Conservation (phyloP, 2,888 invertebrate species). For the Seira sanloemensis region DNA sequence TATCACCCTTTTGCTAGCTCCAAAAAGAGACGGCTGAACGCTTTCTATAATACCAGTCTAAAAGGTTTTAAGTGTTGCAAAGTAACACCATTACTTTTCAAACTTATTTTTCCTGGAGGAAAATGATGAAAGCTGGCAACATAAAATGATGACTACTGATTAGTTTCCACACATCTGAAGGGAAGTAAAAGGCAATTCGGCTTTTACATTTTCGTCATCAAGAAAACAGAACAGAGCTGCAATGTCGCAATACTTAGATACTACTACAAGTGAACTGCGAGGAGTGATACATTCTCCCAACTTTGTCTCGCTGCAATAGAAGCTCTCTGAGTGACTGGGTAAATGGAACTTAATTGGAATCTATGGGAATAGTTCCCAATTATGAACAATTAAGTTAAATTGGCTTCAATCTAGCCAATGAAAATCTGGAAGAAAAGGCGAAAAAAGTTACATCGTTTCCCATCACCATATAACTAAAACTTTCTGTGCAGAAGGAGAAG, state of each 20-base stretch:
- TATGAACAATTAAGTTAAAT: conserved; percentile 73
- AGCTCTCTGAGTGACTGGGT: conserved; percentile 55
- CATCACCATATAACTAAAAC: not conserved
- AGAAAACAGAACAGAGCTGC: conserved; percentile 18
- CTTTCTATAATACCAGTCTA: not conserved
- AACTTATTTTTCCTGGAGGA: not conserved
- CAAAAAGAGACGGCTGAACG: too few relatives aligned
- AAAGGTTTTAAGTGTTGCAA: not conserved
- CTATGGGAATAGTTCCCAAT: conserved; percentile 73
- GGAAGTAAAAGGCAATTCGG: not conserved
- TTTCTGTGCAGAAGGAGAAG: not conserved
- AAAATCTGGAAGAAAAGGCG: conserved; percentile 53
- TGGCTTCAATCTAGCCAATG: conserved; percentile 73
- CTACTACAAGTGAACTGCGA: not conserved
- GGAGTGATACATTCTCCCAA: not conserved
- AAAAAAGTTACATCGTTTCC: conserved; percentile 20
- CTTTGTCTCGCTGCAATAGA: not conserved
- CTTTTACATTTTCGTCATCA: conserved; percentile 23
- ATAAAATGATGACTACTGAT: conserved; percentile 25
- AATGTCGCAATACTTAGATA: too few relatives aligned
- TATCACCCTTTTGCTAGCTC: too few relatives aligned
- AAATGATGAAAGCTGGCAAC: conserved; percentile 32
- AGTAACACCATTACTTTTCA: not conserved
- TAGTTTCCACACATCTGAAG: not conserved
- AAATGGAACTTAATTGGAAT: conserved; percentile 73